Base-by-base conservation (phyloP, 2,888 invertebrate species). In the Autographa pulchrina region DNA sequence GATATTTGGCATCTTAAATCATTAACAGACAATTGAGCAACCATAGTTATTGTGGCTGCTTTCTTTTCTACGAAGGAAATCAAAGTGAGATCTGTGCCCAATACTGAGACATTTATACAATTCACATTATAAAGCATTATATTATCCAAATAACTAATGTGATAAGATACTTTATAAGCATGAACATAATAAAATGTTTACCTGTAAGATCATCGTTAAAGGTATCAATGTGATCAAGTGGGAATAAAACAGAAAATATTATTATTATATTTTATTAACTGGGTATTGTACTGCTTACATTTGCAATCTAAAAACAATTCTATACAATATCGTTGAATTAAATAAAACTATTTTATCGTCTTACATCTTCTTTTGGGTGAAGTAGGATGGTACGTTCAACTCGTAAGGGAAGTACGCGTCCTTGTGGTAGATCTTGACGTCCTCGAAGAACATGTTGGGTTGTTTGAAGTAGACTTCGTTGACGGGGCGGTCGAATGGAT, bases 391-490 rank as follows among this genome's bases (percentile, higher is more conserved):
- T 56, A 86, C 83, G 71, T 90, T 91, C 73, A 89, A 86, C 72
- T 88, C 84, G 83, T 90, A 92, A n/a, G 83, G 69, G 71, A 88
- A 90, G 60, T 88, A 86, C 61, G 93, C 92, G 59, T 93, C 94
- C 72, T 94, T 90, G 86, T 96, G 96, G 90, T 94, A 96, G 83
- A 97, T 94, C 60, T 86, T 77, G 14, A 97, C 96, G 84, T 97
- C 96, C 90, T 96, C 93, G 88, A 96, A 96, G 94, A 90, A 96
- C 94, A 96, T 96, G 91, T 97, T 97, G 58, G 96, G 96, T 70
- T 96, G 94, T 60, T 92, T 87, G 91, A 96, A 93, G 92, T 91
- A 92, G 82, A 88, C 90, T 62, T 92, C 92, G 52, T 88, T 78
- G 73, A 95, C 90, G 25, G 96, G 96, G 70, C 96, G 94, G 89